These are phyloP conservation scores for Sorex fumeus DNA, from an alignment of 2,113 vertebrate species.

Conservation along the genomic window DNA sequence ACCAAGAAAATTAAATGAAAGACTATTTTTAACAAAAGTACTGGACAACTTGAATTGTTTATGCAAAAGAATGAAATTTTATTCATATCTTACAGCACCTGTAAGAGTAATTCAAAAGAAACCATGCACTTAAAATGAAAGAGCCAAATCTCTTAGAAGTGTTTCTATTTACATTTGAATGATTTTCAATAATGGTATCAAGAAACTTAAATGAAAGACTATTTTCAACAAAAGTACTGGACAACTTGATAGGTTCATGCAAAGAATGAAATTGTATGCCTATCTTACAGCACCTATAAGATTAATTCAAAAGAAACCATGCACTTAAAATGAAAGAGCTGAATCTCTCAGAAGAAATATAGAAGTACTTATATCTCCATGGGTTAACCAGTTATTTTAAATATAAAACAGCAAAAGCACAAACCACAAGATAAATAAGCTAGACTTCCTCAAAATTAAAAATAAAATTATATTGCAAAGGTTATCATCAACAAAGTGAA, in stretches of 20 bases:
- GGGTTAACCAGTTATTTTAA: not conserved
- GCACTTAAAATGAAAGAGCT: not conserved
- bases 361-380: not conserved
- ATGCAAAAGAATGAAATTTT: too few relatives aligned
- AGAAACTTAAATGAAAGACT: not conserved
- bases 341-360: not conserved
- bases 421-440: too few relatives aligned
- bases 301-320: not conserved
- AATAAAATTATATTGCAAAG: not conserved
- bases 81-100: too few relatives aligned
- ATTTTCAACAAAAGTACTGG: not conserved
- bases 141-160: too few relatives aligned
- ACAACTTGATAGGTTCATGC: too few relatives aligned
- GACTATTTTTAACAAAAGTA: not conserved
- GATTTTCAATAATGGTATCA: not conserved
- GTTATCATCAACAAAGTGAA: not conserved
- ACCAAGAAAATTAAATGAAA: not conserved
- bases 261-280: too few relatives aligned
- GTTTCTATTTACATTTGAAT: not conserved
- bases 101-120: too few relatives aligned
- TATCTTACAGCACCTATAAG: not conserved
- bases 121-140: too few relatives aligned
- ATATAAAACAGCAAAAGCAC: not conserved
- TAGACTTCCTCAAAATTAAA: not conserved
- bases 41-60: too few relatives aligned